Conservation (phyloP, 2,888 invertebrate genomes). For the Tetramorium bicarinatum region DNA sequence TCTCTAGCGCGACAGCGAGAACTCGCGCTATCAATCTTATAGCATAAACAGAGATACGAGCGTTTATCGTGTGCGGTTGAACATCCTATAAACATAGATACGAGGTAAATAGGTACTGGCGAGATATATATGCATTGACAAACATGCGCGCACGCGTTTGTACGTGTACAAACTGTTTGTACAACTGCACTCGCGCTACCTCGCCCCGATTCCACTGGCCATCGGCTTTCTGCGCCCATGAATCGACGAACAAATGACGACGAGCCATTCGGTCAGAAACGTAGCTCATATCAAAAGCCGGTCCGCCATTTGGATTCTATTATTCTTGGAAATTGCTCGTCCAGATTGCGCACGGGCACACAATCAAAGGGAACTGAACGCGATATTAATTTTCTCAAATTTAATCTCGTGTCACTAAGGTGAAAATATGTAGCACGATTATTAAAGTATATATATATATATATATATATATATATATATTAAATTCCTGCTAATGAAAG, state of each 20-base stretch:
- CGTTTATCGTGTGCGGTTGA: slow-evolving; percentile 72
- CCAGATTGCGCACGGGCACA: neutral
- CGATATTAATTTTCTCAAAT: slow-evolving; percentile 16
- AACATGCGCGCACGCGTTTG: slow-evolving; percentile 20
- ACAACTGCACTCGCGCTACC: slow-evolving; percentile 51
- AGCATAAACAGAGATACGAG: slow-evolving; percentile 78
- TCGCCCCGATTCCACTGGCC: slow-evolving; percentile 2
- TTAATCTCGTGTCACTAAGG: neutral
- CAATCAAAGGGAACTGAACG: slow-evolving; percentile 11
- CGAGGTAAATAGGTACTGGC: slow-evolving; percentile 70
- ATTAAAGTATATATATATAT: neutral
- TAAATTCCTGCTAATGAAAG: neutral
- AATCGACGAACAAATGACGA: slow-evolving; percentile 18
- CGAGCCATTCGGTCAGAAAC: neutral
- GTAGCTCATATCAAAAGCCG: slow-evolving; percentile 16
- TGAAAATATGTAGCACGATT: neutral
- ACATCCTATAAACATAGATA: slow-evolving; percentile 76
- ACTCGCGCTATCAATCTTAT: slow-evolving; percentile 76
- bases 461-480: no score
- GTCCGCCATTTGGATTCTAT: neutral
- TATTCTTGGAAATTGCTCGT: slow-evolving; percentile 17
- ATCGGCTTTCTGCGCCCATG: slow-evolving; percentile 31
- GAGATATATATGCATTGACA: slow-evolving; percentile 31
- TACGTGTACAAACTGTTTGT: slow-evolving; percentile 37
- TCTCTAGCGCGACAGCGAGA: slow-evolving; percentile 21